Conservation (phyloP, 1,140 invertebrate species). For the Grapholita molesta region DNA sequence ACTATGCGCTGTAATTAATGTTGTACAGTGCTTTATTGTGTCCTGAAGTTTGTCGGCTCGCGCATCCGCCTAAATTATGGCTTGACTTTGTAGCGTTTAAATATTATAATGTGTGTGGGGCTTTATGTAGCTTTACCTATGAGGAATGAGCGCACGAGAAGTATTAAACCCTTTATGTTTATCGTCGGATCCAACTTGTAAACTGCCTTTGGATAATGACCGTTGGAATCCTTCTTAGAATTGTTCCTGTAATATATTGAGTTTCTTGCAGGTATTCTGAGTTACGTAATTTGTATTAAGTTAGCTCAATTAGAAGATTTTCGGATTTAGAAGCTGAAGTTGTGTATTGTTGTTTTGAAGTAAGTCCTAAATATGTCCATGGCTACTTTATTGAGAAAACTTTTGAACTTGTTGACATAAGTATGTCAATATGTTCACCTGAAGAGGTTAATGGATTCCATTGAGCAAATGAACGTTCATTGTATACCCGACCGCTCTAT, state of each 20-base stretch:
- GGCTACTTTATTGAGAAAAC: too few relatives aligned
- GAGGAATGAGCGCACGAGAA: neutral
- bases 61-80: conserved; percentile 45
- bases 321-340: too few relatives aligned
- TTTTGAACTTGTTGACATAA: too few relatives aligned
- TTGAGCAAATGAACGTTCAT: too few relatives aligned
- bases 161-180: conserved; percentile 1
- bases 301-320: too few relatives aligned
- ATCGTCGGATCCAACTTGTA: conserved; percentile 1
- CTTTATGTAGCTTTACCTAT: conserved; percentile 12
- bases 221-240: neutral
- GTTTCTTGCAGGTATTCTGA: neutral
- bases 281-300: neutral
- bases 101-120: conserved; percentile 6
- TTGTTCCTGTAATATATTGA: neutral
- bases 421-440: too few relatives aligned
- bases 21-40: conserved; percentile 49
- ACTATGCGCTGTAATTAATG: conserved; percentile 61
- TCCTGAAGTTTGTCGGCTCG: conserved; percentile 39
- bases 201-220: conserved; percentile 10
- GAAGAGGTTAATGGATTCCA: too few relatives aligned
- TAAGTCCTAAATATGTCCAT: too few relatives aligned
- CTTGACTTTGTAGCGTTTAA: conserved; percentile 34
- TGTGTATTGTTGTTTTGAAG: too few relatives aligned
- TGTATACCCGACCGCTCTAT: too few relatives aligned